These are phyloP conservation scores for Psilopsiagon aurifrons DNA, from an alignment of 2,113 vertebrate species.

Conservation along the genomic window DNA sequence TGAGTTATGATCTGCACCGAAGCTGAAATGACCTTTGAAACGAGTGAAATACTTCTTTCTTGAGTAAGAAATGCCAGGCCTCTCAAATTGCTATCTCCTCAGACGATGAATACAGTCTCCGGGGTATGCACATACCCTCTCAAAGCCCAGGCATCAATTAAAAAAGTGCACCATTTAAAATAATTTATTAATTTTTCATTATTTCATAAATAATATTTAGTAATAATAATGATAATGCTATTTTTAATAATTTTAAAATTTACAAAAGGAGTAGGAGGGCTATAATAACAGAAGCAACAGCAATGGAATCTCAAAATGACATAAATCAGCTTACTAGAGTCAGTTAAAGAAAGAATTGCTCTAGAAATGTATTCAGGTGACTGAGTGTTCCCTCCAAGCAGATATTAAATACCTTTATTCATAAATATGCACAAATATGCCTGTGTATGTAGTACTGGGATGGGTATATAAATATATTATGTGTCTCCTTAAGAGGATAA, in stretches of 20 bases:
- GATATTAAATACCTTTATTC: not conserved
- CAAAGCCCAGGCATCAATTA: not conserved
- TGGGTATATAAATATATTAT: not conserved
- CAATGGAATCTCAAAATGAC: not conserved
- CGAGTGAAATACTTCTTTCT: not conserved
- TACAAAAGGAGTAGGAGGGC: not conserved
- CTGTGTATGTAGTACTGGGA: not conserved
- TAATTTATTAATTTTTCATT: not conserved
- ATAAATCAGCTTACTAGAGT: not conserved
- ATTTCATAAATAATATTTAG: not conserved
- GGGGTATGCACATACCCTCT: not conserved
- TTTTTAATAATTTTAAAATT: not conserved
- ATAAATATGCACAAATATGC: not conserved
- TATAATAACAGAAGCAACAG: not conserved
- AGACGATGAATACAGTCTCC: not conserved
- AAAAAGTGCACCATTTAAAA: not conserved
- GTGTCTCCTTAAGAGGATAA: not conserved
- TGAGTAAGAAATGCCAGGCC: not conserved
- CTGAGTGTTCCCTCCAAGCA: not conserved
- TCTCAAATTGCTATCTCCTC: not conserved
- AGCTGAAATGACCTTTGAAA: not conserved
- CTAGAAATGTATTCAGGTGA: not conserved
- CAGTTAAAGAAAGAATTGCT: not conserved
- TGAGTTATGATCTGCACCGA: not conserved
- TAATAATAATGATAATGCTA: not conserved